Evolutionary conservation across 2,888 invertebrate genomes (phyloP).

Genomic region (Dendrolimus pini): DNA sequence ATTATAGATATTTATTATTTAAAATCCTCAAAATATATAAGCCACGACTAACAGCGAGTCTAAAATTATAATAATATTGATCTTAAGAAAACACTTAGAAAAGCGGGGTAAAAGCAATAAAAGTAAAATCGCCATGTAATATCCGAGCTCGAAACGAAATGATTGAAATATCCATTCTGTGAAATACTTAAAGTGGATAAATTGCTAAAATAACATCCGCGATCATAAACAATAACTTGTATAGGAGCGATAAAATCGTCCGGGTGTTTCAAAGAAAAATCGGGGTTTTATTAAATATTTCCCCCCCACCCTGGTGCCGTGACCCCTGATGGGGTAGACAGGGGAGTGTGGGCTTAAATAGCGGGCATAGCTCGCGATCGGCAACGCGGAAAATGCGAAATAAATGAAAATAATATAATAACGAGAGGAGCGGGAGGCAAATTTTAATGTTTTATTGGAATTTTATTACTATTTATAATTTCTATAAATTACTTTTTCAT

Average conservation of each 20-base stretch:
- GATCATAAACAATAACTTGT: conserved; percentile 7
- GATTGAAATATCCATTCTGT: neutral
- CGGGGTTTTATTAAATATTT: conserved; percentile 46
- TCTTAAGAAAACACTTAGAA: no score
- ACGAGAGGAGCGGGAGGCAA: neutral
- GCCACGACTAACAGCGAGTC: no score
- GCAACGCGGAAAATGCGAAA: conserved; percentile 1
- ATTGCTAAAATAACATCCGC: neutral
- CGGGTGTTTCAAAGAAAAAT: conserved; percentile 35
- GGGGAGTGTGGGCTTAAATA: neutral
- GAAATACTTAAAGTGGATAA: neutral
- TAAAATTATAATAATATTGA: no score
- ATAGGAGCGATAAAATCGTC: conserved; percentile 27
- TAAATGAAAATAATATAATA: neutral
- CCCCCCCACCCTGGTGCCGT: conserved; percentile 37
- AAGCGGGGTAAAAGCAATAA: no score
- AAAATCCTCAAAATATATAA: no score
- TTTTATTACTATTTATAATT: neutral
- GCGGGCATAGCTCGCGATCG: conserved; percentile 3
- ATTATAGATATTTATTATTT: no score
- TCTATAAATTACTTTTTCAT: neutral
- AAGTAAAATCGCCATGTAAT: no score
- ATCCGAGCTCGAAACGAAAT: neutral
- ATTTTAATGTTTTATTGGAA: neutral
- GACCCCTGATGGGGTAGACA: conserved; percentile 22